Percentiles rank a stretch among this genome's conserved stretches.
These are phyloP conservation scores for Mnemiopsis leidyi DNA, from an alignment of 37 sponge, comb jelly and placozoan genomes.

Conservation along the genomic window DNA sequence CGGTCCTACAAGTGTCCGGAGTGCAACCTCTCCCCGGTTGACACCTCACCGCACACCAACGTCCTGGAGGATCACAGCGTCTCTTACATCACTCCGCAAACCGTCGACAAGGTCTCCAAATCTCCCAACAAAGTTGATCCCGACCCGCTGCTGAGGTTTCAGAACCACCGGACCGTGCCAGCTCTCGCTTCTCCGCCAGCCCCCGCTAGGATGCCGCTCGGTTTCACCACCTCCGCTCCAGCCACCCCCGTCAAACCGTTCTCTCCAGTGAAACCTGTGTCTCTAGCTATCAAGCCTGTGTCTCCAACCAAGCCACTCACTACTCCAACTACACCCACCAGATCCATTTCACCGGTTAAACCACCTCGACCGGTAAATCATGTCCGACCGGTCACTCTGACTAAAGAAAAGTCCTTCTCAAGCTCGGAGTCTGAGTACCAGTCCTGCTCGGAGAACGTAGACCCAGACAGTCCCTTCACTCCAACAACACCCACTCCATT, in stretches of 20 bases:
- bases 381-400: neutral
- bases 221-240: neutral
- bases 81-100: neutral
- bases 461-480: neutral
- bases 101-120: neutral
- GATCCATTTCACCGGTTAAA: neutral
- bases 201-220: neutral
- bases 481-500: neutral
- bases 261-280: neutral
- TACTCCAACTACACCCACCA: neutral
- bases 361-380: neutral
- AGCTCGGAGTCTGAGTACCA: slow-evolving; percentile 43
- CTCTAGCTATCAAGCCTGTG: neutral
- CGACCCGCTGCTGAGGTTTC: neutral
- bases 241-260: neutral
- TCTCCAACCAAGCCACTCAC: neutral
- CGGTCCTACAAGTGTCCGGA: neutral
- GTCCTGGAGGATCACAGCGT: neutral
- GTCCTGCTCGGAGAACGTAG: slow-evolving; percentile 44
- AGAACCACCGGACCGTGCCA: neutral
- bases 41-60: neutral
- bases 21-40: neutral
- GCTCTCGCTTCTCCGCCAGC: neutral
- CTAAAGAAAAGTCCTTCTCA: neutral
- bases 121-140: neutral